A percentile compares a stretch with the other conserved stretches of the same genome.
Conservation (phyloP, 92 coral and sea anemone species). For the Heteractis magnifica region DNA sequence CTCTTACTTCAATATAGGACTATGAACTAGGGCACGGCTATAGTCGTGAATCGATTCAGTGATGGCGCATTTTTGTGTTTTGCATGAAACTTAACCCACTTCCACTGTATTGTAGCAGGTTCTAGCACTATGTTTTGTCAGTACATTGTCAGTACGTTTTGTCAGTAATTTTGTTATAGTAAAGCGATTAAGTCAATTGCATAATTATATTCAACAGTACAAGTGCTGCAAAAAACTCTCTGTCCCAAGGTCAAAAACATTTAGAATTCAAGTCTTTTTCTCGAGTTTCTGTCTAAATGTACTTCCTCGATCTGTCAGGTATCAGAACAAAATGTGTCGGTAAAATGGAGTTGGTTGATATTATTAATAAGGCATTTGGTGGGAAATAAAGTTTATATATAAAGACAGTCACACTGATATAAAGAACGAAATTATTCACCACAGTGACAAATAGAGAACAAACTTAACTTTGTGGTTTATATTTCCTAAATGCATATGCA, state of each 20-base stretch:
- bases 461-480: slow-evolving; percentile 66
- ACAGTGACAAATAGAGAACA: slow-evolving; percentile 61
- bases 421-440: slow-evolving; percentile 54
- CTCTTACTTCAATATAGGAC: background rate
- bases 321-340: background rate
- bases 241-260: background rate
- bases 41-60: background rate
- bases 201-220: background rate
- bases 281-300: no score
- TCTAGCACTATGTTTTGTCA: background rate
- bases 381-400: slow-evolving; percentile 16
- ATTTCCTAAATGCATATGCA: slow-evolving; percentile 46
- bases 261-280: no score
- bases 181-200: background rate
- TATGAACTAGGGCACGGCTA: background rate
- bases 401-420: slow-evolving; percentile 22
- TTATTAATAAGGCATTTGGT: background rate
- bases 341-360: background rate
- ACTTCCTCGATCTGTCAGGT: no score
- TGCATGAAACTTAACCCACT: background rate
- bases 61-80: background rate
- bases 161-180: background rate
- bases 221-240: background rate
- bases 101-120: background rate
- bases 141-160: background rate